phyloP scores from a whole-genome alignment of 2,113 vertebrate species.

The Calypte anna region DNA sequence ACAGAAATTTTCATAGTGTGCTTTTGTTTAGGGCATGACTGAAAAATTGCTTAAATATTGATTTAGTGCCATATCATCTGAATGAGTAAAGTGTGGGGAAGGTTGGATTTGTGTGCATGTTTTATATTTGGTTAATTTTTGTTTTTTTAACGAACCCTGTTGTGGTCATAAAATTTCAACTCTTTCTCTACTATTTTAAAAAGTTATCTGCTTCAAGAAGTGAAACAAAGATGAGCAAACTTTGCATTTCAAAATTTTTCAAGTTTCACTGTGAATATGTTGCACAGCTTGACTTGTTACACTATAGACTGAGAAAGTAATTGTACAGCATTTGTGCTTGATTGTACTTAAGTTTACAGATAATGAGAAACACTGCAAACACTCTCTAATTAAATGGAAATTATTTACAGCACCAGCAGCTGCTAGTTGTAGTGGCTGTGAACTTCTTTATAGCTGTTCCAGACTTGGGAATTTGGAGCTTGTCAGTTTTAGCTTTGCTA shows the following conservation, averaged over 20 bases:
- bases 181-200: neutral
- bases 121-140: neutral
- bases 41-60: neutral
- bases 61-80: neutral
- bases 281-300: neutral
- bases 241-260: neutral
- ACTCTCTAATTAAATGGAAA: slow-evolving; percentile 4
- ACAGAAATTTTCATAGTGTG: neutral
- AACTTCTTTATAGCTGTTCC: slow-evolving; percentile 1
- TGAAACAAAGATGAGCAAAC: neutral
- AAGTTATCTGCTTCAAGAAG: neutral
- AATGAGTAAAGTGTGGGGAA: neutral
- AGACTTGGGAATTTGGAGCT: neutral
- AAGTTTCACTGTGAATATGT: neutral
- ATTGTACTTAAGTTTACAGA: neutral
- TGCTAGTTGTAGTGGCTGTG: neutral
- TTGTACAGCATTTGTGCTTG: neutral
- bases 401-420: neutral
- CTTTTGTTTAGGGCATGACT: neutral
- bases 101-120: neutral
- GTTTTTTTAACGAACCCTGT: neutral
- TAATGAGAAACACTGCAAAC: slow-evolving; percentile 26
- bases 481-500: neutral
- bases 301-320: neutral
- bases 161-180: neutral